Evolutionary conservation across 2,888 invertebrate genomes (phyloP).

Genomic region (Apodemia mormo): DNA sequence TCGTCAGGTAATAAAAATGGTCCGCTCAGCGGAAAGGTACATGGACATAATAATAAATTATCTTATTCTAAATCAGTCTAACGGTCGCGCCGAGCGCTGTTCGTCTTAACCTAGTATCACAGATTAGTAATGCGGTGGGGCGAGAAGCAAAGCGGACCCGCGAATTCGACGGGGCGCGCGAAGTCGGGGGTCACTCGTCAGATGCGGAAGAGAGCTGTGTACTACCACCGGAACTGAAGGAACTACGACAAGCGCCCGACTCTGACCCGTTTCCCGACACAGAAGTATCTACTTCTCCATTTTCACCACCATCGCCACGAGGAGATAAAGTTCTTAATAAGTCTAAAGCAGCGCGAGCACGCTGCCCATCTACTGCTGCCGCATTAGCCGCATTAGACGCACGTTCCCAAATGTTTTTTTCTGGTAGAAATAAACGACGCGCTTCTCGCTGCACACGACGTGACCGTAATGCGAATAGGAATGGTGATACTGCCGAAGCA

Average conservation of each 20-base stretch:
- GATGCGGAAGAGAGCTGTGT: constrained; percentile 84
- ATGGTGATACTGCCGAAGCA: constrained; percentile 85
- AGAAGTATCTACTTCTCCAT: constrained; percentile 34
- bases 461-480: constrained; percentile 89
- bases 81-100: constrained; percentile 76
- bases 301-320: constrained; percentile 64
- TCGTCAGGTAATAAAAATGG: constrained; percentile 73
- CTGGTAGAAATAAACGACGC: constrained; percentile 56
- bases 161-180: constrained; percentile 42
- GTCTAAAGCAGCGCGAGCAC: constrained; percentile 69
- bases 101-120: constrained; percentile 79
- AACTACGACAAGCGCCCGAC: constrained; percentile 81
- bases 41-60: constrained; percentile 77
- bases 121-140: constrained; percentile 80
- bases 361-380: constrained; percentile 79
- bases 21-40: constrained; percentile 81
- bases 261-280: constrained; percentile 69
- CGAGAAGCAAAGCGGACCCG: constrained; percentile 70
- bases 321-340: constrained; percentile 69
- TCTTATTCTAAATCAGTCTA: constrained; percentile 80
- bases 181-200: constrained; percentile 73
- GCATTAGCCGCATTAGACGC: constrained; percentile 78
- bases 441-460: constrained; percentile 82
- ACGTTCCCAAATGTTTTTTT: constrained; percentile 72
- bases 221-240: constrained; percentile 84